Percentiles rank a stretch among this genome's conserved stretches.
These are phyloP conservation scores for Aethina tumida DNA, from an alignment of 1,140 invertebrate genomes.

Conservation along the genomic window DNA sequence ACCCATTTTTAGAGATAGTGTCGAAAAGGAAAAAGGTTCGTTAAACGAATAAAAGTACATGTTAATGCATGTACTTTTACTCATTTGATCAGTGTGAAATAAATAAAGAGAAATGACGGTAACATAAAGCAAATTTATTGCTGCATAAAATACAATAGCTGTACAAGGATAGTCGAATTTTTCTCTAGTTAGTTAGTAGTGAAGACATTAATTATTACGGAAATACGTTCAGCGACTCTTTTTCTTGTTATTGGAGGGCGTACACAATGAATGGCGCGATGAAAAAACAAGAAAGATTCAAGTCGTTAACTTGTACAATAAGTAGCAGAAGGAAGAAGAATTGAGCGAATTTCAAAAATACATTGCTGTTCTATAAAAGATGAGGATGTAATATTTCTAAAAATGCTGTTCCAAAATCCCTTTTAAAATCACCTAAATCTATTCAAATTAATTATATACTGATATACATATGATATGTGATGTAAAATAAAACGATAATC, in stretches of 20 bases:
- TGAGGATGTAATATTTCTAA: conserved; percentile 30
- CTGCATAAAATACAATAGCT: conserved; percentile 30
- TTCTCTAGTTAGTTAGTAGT: conserved; percentile 19
- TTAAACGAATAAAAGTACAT: background rate
- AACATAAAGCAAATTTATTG: conserved; percentile 37
- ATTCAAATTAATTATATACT: no score
- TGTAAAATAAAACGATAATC: no score
- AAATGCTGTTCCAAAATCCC: conserved; percentile 32
- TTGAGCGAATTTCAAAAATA: no score
- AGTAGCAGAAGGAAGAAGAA: no score
- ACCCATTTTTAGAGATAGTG: conserved; percentile 35
- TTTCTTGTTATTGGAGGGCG: no score
- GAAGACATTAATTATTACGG: no score
- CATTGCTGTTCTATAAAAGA: no score
- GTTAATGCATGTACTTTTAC: conserved; percentile 6
- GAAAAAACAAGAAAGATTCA: no score
- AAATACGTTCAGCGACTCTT: no score
- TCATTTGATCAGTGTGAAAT: conserved; percentile 7
- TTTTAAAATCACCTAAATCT: conserved; percentile 12
- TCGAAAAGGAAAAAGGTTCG: conserved; percentile 1
- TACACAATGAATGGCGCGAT: no score
- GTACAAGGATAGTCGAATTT: conserved; percentile 22
- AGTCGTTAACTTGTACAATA: no score
- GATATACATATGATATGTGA: no score
- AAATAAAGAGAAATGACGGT: conserved; percentile 21